Percentiles rank a stretch among this genome's conserved stretches.
phyloP scores from a whole-genome alignment of 1,140 invertebrate species.

The Pararge aegeria region DNA sequence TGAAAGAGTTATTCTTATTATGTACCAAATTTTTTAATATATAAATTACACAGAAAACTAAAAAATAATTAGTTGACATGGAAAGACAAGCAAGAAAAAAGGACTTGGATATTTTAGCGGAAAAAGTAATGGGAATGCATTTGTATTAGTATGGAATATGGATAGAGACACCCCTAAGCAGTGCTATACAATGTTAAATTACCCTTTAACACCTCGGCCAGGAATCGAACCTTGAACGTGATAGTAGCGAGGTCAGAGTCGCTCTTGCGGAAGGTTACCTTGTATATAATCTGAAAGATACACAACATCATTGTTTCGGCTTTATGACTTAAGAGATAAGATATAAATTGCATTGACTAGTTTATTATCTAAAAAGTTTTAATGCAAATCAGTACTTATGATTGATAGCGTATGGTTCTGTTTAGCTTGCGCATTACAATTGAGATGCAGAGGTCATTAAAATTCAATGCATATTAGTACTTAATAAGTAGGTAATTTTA shows the following conservation, averaged over 20 bases:
- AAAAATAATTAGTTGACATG: too few species aligned
- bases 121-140: too few species aligned
- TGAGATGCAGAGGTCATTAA: too few species aligned
- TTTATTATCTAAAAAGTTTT: background rate
- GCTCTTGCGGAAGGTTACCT: constrained; percentile 54
- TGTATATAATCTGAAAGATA: constrained; percentile 6
- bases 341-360: background rate
- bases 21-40: too few species aligned
- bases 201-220: constrained; percentile 3
- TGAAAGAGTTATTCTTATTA: too few species aligned
- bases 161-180: background rate
- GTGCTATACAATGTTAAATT: background rate
- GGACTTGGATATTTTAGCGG: too few species aligned
- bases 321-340: background rate
- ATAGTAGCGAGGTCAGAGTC: constrained; percentile 51
- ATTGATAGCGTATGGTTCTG: too few species aligned
- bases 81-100: too few species aligned
- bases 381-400: background rate
- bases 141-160: too few species aligned
- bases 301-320: background rate
- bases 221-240: constrained; percentile 62
- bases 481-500: background rate
- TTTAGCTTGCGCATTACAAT: too few species aligned
- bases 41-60: too few species aligned
- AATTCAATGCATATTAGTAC: too few species aligned